phyloP scores from a whole-genome alignment of 2,113 vertebrate species.

The Zingel zingel region DNA sequence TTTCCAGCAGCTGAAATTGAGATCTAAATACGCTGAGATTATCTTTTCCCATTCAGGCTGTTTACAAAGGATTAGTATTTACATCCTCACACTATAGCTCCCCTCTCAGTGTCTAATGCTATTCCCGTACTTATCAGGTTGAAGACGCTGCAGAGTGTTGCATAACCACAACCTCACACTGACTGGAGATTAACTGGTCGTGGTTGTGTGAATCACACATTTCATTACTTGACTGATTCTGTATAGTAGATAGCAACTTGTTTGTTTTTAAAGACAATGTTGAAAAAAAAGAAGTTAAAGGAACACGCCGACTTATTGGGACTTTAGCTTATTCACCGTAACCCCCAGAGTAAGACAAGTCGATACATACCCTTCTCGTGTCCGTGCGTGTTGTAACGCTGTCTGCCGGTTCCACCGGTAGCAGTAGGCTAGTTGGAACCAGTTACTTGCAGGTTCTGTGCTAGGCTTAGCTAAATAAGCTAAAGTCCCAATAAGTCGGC shows the following conservation, averaged over 20 bases:
- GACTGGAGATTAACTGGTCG: conserved; percentile 50
- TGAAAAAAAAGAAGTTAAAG: conserved; percentile 26
- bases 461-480: too few relatives aligned
- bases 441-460: too few relatives aligned
- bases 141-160: conserved; percentile 51
- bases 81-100: conserved; percentile 16
- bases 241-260: conserved; percentile 13
- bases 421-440: too few relatives aligned
- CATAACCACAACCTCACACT: conserved; percentile 42
- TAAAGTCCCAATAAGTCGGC: too few relatives aligned
- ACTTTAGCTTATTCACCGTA: too few relatives aligned
- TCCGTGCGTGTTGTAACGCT: too few relatives aligned
- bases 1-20: conserved; percentile 36
- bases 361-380: too few relatives aligned
- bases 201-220: conserved; percentile 45
- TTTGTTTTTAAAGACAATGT: conserved; percentile 29
- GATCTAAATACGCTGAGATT: conserved; percentile 50
- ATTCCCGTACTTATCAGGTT: conserved; percentile 31
- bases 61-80: conserved; percentile 48
- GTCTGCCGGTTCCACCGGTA: too few relatives aligned
- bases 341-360: too few relatives aligned
- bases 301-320: too few relatives aligned
- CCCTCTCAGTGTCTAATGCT: conserved; percentile 20
- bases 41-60: conserved; percentile 44
- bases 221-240: conserved; percentile 28